Base-by-base conservation (phyloP, 2,797 vertebrate genomes). In the Pterois miles region DNA sequence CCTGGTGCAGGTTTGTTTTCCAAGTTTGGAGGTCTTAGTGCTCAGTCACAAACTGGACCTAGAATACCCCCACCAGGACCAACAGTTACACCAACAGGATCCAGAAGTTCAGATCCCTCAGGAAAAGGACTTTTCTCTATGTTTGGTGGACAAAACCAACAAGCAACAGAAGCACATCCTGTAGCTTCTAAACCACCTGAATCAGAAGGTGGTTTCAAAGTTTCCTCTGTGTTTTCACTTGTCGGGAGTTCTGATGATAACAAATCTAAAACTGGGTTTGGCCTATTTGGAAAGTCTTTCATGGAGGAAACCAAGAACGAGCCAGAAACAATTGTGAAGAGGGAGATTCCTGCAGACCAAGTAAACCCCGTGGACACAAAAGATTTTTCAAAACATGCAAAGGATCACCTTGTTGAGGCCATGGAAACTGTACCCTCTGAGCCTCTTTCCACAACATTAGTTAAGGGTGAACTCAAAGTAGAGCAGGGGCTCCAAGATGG, bases 181-280 rank as follows among this genome's bases (percentile, higher is more conserved):
- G 11, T 36, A 56, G 38, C 60, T 50, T 68, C 85, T 38, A 94
- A 93, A 82, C 50, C 81, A 77, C 27, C 75, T 33, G 94, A 95
- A 63, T 78, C 91, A 70, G 94, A 95, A 2, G 67, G 86, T 65
- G 33, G 78, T 72, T 95, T 95, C 70, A 96, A 94, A 71, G 90
- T 94, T 69, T 63, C 94, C 2, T 93, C 93, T 76, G 84, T 95
- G 56, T 93, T 95, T 78, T 95, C 94, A 68, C 86, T 93, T 31
- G 86, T 87, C 22, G 85, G 87, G 29, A 83, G 78, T 74, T 38
- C 94, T 78, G 91, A 93, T 27, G 87, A 90, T 67, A 96, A 95
- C 71, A 96, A 93, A 76, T 22, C 84, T 36, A 95, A 96, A 92
- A 94, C 80, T 78, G 92, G 89, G 1, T 91, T 95, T 87, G 91